Percentiles rank a stretch among this genome's conserved stretches.
Conservation (phyloP, 2,797 vertebrate species). For the Falco rusticolus region DNA sequence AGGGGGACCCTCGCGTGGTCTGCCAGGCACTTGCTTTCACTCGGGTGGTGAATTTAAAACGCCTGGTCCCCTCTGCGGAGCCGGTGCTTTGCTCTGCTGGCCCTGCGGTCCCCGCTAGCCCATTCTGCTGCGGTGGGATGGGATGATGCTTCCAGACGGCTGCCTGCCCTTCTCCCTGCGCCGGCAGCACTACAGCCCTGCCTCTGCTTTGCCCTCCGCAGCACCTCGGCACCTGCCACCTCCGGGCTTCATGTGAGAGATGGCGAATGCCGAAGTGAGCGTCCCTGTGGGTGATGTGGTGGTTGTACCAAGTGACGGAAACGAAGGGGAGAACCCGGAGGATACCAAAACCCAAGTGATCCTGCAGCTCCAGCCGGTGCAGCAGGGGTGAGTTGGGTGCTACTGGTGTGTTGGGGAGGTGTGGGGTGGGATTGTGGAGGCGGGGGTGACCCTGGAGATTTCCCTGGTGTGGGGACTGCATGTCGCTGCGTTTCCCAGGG, state of each 20-base stretch:
- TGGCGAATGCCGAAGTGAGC: constrained; percentile 90
- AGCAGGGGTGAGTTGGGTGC: constrained; percentile 84
- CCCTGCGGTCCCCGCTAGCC: not conserved
- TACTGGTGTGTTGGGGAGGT: not conserved
- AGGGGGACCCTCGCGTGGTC: not conserved
- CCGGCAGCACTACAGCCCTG: not conserved
- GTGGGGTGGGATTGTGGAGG: accelerated
- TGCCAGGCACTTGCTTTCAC: not conserved
- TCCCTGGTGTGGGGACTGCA: accelerated
- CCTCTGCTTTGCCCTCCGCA: constrained; percentile 22
- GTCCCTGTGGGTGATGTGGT: constrained; percentile 87
- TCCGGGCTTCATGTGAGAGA: constrained; percentile 80
- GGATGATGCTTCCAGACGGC: not conserved
- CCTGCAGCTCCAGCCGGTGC: constrained; percentile 89
- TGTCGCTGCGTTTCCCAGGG: accelerated
- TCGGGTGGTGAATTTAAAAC: not conserved
- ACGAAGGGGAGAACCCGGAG: constrained; percentile 85
- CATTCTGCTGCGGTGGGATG: not conserved
- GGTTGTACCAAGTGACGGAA: constrained; percentile 84
- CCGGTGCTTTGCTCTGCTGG: not conserved
- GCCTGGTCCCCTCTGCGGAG: not conserved
- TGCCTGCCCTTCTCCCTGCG: not conserved
- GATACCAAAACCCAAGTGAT: constrained; percentile 90
- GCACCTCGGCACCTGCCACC: not conserved
- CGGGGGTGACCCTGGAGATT: not conserved